Conservation (phyloP, 2,888 invertebrate genomes). For the Lydus trimaculatus region DNA sequence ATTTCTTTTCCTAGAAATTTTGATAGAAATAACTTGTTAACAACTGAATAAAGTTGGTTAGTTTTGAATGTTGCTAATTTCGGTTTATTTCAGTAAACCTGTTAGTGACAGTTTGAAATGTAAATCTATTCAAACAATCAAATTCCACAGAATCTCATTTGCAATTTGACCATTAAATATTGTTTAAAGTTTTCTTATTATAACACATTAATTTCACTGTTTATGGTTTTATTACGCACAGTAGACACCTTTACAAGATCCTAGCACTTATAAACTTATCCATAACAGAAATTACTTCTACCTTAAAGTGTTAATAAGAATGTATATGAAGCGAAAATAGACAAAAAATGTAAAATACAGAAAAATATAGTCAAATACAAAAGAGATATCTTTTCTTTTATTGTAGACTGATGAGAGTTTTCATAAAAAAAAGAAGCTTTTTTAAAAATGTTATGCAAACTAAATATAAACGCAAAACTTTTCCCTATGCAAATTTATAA, state of each 20-base stretch:
- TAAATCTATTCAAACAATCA: not conserved
- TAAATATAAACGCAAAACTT: no score
- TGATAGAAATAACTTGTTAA: not conserved
- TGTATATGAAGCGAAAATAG: not conserved
- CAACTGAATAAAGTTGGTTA: not conserved
- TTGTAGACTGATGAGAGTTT: no score
- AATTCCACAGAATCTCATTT: not conserved
- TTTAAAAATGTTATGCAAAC: no score
- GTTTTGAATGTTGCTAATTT: not conserved
- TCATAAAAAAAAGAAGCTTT: no score
- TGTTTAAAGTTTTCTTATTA: not conserved
- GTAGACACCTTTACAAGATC: not conserved
- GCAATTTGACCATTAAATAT: not conserved
- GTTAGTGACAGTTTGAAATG: not conserved
- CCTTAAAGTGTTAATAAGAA: conserved; percentile 1
- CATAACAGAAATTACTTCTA: not conserved
- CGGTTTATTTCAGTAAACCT: not conserved
- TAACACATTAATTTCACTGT: not conserved
- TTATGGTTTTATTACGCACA: conserved; percentile 1
- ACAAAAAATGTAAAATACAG: not conserved
- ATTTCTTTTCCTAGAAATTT: no score
- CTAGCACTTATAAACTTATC: not conserved
- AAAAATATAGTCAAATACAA: not conserved
- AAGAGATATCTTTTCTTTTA: not conserved
- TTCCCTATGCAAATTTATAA: no score